phyloP scores from a whole-genome alignment of 2,113 vertebrate species.

The Struthio camelus region DNA sequence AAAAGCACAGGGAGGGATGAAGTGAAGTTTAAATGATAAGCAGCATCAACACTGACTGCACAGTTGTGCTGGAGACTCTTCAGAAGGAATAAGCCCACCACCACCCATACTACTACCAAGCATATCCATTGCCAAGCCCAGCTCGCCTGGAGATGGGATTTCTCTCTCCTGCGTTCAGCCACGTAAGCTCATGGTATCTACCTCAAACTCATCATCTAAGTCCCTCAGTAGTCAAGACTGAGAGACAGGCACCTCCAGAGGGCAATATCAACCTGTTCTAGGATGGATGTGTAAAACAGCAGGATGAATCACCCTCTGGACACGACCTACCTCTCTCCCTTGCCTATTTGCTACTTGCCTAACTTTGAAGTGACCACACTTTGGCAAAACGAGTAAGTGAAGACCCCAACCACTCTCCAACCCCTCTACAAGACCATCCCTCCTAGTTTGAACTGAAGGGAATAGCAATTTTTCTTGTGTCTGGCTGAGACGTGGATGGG shows the following conservation, averaged over 20 bases:
- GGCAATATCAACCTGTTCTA: not conserved
- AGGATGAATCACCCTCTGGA: not conserved
- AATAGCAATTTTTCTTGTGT: not conserved
- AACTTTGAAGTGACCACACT: not conserved
- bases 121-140: not conserved
- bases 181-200: accelerated
- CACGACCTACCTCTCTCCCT: not conserved
- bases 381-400: not conserved
- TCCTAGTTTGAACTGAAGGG: not conserved
- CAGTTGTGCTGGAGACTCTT: accelerated
- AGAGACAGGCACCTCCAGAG: not conserved
- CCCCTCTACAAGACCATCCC: not conserved
- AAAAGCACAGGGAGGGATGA: not conserved
- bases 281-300: not conserved
- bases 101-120: not conserved
- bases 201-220: not conserved
- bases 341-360: not conserved
- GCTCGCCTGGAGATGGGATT: not conserved
- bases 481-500: not conserved
- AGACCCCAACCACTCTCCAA: not conserved
- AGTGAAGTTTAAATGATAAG: not conserved
- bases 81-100: not conserved
- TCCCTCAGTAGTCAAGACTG: not conserved
- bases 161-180: not conserved
- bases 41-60: not conserved